Base-by-base conservation (phyloP, 53 echinoderm and acorn worm species). In the Crossaster papposus region DNA sequence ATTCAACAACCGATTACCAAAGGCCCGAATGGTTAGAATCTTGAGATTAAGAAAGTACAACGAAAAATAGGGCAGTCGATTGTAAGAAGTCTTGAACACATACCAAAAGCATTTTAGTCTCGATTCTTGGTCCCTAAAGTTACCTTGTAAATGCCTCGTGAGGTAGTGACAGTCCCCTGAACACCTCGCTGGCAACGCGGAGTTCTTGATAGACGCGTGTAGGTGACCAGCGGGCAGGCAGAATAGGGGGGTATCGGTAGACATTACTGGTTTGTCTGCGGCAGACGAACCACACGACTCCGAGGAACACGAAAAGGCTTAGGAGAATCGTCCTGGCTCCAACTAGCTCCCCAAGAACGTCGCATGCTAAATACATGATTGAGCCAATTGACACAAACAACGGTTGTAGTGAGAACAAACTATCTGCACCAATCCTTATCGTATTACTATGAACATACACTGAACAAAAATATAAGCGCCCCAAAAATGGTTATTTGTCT, bases 131-230 rank as follows among this genome's bases (percentile, higher is more conserved):
- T 20, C 2, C 22, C 2, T 58, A 18, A 14, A n/a, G n/a, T n/a
- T 80, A 80, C 80, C 80, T 80, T 80, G 53, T 80, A 13, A 80
- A 80, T 12, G 54, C 32, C 12, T 29, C 23, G 31, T 80, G 80
- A 9, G 80, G 80, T 15, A 54, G 80, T 53, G 31, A 30, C 28
- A 51, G 28, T 24, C 30, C 31, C 54, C 30, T 54, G 26, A 26
- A 80, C 55, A 80, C 0, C 29, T 80, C 58, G 14, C 55, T 14
- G 13, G 31, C 11, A 14, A 54, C 28, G 58, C 22, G 44, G 17
- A 29, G 11, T 20, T 54, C 53, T 13, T 55, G 30, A 24, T 24
- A 14, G 4, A 2, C 53, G 18, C 17, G 29, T 17, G 80, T 24
- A 18, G 18, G 44, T 31, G 80, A 58, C n/a, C 80, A 15, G 29